Evolutionary conservation across 2,888 invertebrate genomes (phyloP), one percentile per base, ranked within the genome.

Genomic region (Andrena haemorrhoa): DNA sequence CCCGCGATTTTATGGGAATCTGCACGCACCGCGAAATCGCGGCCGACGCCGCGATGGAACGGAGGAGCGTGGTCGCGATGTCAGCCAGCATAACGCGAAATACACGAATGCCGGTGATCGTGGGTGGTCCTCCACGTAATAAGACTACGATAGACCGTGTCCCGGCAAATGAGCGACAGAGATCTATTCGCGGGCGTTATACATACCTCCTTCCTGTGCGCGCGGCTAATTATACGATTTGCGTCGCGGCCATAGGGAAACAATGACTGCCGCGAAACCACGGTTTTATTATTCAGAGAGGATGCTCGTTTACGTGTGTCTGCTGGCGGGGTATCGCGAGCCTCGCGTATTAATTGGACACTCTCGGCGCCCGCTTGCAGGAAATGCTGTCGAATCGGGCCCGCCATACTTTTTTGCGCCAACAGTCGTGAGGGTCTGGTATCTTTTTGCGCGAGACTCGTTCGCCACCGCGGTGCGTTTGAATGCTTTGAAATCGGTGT

Each of bases 181-280:
- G 72, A 76, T 83, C 79, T 69, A 47, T 77, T 79, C 80, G 74
- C 47, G 71, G 56, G 23, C 60, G 68, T 74, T 72, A 58, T 75
- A 65, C 79, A 41, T 84, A 73, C 83, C 77, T 84, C 84, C 74
- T n/a, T n/a, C n/a, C n/a, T n/a, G n/a, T 76, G 56, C 4, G 83
- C 33, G 49, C 53, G 65, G 63, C 51, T 84, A 79, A 84, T 84
- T 83, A 79, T 65, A 83, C 70, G 79, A 83, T 47, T 16, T 31
- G 64, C 70, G 63, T 75, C 70, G 53, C 41, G 41, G 20, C 58
- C 53, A n/a, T 51, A 12, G 49, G 29, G 61, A 75, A 77, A 77
- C 84, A 80, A 80, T 77, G 79, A 68, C 66, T 68, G 66, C 60
- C 80, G 29, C 58, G 68, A 74, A 75, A 84, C 12, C 26, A 70